Evolutionary conservation across 2,113 vertebrate genomes (phyloP).

Genomic region (Gasterosteus aculeatus): DNA sequence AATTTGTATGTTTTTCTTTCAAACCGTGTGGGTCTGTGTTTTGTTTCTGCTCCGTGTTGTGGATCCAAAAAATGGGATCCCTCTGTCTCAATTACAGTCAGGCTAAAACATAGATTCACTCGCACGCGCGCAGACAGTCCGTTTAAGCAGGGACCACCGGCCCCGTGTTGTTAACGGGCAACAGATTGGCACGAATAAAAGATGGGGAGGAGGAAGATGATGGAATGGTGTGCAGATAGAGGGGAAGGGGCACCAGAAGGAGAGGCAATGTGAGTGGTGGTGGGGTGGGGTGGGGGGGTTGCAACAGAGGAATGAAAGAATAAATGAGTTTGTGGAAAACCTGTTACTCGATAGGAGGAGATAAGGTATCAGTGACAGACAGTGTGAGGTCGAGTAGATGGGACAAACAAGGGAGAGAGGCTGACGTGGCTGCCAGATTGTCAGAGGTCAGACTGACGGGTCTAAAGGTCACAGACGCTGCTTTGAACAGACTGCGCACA

Average conservation of each 20-base stretch:
- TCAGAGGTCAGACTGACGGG: constrained; percentile 51
- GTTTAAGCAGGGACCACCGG: constrained; percentile 47
- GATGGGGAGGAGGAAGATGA: constrained; percentile 41
- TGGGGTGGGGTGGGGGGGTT: neutral
- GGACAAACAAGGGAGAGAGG: constrained; percentile 20
- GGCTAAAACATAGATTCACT: neutral
- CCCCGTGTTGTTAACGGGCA: constrained; percentile 45
- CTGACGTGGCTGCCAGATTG: constrained; percentile 58
- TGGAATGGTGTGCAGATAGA: constrained; percentile 52
- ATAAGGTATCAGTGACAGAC: constrained; percentile 63
- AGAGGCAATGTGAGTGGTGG: constrained; percentile 50
- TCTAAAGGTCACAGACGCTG: constrained; percentile 41
- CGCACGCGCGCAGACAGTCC: constrained; percentile 28
- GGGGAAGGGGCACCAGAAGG: constrained; percentile 63
- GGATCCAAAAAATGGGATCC: no score
- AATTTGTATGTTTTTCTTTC: constrained; percentile 31
- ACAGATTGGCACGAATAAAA: constrained; percentile 60
- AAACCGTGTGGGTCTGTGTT: constrained; percentile 24
- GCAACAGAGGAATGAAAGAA: constrained; percentile 42
- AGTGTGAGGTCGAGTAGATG: constrained; percentile 50
- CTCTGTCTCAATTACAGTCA: constrained; percentile 11
- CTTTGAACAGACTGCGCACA: constrained; percentile 30
- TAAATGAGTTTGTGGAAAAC: constrained; percentile 46
- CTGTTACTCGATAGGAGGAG: constrained; percentile 66
- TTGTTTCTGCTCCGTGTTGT: constrained; percentile 10